A percentile compares a stretch with the other conserved stretches of the same genome.
These are phyloP conservation scores for Decapterus maruadsi DNA, from an alignment of 2,797 vertebrate species.

Conservation along the genomic window DNA sequence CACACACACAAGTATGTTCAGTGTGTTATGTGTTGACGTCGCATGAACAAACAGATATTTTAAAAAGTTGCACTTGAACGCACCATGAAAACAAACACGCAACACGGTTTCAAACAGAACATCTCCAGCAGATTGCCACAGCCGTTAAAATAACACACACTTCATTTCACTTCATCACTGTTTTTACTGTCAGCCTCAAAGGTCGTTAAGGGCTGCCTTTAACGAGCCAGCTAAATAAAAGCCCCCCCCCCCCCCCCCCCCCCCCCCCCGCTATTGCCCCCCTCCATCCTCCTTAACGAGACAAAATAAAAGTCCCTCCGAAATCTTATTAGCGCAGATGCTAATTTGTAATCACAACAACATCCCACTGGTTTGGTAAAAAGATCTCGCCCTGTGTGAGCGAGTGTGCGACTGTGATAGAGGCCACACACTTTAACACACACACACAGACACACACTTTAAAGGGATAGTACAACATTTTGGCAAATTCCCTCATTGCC, in stretches of 20 bases:
- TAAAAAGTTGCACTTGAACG: neutral
- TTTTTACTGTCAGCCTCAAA: conserved; percentile 64
- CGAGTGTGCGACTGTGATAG: neutral
- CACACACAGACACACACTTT: conserved; percentile 22
- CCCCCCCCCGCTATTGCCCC: neutral
- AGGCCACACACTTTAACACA: conserved; percentile 29
- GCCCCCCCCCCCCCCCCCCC: neutral
- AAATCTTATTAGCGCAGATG: conserved; percentile 71
- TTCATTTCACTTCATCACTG: conserved; percentile 56
- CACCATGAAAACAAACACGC: neutral
- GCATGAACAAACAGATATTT: neutral
- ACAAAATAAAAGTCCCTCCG: conserved; percentile 50
- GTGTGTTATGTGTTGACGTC: neutral
- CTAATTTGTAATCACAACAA: conserved; percentile 66
- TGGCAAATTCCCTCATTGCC: no score
- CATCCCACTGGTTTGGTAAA: conserved; percentile 47
- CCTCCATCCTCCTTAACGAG: conserved; percentile 41
- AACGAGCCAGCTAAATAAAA: conserved; percentile 55
- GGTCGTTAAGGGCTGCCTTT: conserved; percentile 64
- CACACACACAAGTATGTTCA: neutral
- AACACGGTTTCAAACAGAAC: conserved; percentile 2
- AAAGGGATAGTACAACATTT: no score
- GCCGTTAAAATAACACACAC: conserved; percentile 48
- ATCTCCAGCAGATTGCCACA: conserved; percentile 20
- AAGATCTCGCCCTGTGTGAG: conserved; percentile 20